Percentiles rank a stretch among this genome's conserved stretches.
phyloP scores from a whole-genome alignment of 2,888 invertebrate species.

The Timema cristinae region DNA sequence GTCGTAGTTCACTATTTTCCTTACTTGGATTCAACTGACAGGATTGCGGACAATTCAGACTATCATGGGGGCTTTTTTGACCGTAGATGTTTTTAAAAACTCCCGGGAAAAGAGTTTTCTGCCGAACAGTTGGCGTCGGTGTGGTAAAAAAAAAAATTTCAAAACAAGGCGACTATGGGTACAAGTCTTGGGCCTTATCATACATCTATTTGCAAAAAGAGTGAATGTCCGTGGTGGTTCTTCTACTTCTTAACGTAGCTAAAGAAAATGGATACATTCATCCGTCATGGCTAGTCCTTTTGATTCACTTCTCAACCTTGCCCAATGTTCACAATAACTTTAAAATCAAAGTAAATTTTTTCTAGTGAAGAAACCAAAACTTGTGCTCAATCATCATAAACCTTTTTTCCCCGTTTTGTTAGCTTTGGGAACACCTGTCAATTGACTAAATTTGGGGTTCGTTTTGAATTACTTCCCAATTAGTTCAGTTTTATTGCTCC shows the following conservation, averaged over 20 bases:
- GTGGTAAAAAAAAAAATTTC: constrained; percentile 5
- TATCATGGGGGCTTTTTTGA: not conserved
- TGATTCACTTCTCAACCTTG: not conserved
- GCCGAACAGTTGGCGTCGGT: not conserved
- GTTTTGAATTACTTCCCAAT: too few relatives aligned
- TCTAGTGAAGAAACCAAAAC: not conserved
- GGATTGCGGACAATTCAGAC: not conserved
- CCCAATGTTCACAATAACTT: constrained; percentile 8
- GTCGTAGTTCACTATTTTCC: not conserved
- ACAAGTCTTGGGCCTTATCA: not conserved
- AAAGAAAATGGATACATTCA: constrained; percentile 10
- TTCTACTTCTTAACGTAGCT: not conserved
- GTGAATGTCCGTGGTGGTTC: not conserved
- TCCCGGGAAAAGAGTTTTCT: too few relatives aligned
- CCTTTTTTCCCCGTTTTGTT: not conserved
- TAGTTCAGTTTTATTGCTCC: too few relatives aligned
- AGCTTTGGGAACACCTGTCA: not conserved
- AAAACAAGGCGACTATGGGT: constrained; percentile 3
- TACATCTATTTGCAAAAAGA: not conserved
- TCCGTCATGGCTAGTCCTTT: constrained; percentile 1
- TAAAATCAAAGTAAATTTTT: not conserved
- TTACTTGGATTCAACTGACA: not conserved
- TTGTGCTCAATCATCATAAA: constrained; percentile 10
- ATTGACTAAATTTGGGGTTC: too few relatives aligned
- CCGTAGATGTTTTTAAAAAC: too few relatives aligned